phyloP scores from a whole-genome alignment of 2,888 invertebrate genomes.

The Liodrosophila aerea region DNA sequence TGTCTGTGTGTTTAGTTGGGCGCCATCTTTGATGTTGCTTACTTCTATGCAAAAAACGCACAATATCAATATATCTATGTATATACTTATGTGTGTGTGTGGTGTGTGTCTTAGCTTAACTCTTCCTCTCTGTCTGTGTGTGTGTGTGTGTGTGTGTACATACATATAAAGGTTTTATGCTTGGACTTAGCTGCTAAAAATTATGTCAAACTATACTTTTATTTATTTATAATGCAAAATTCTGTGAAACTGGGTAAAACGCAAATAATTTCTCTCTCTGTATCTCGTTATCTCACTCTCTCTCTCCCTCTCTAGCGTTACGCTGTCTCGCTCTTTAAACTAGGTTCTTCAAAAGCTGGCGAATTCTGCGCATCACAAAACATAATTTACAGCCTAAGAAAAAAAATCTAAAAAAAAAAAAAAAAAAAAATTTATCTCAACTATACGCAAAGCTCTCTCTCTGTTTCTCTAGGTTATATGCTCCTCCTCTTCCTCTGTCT shows the following conservation, averaged over 20 bases:
- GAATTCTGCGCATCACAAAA: constrained; percentile 60
- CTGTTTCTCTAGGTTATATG: constrained; percentile 59
- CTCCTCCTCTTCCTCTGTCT: too few relatives aligned
- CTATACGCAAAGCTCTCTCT: constrained; percentile 58
- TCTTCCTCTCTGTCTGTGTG: not conserved
- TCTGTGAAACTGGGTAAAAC: constrained; percentile 57
- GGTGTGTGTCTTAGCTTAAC: constrained; percentile 4
- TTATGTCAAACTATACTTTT: constrained; percentile 29
- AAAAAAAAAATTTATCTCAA: constrained; percentile 25
- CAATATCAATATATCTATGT: constrained; percentile 31
- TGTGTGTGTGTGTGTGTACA: constrained; percentile 24
- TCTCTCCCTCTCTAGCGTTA: constrained; percentile 11
- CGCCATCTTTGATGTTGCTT: constrained; percentile 75
- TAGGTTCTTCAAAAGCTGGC: constrained; percentile 60
- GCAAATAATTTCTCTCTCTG: constrained; percentile 12
- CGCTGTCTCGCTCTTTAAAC: constrained; percentile 37
- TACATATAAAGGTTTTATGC: constrained; percentile 42
- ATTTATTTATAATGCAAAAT: too few relatives aligned
- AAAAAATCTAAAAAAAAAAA: constrained; percentile 26
- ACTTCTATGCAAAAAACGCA: constrained; percentile 44
- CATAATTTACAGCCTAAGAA: constrained; percentile 42
- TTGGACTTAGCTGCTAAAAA: constrained; percentile 48
- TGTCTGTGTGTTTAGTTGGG: constrained; percentile 44
- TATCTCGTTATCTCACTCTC: constrained; percentile 8
- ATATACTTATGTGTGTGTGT: constrained; percentile 11